Evolutionary conservation across 1,140 invertebrate genomes (phyloP).

Genomic region (Bicyclus anynana): DNA sequence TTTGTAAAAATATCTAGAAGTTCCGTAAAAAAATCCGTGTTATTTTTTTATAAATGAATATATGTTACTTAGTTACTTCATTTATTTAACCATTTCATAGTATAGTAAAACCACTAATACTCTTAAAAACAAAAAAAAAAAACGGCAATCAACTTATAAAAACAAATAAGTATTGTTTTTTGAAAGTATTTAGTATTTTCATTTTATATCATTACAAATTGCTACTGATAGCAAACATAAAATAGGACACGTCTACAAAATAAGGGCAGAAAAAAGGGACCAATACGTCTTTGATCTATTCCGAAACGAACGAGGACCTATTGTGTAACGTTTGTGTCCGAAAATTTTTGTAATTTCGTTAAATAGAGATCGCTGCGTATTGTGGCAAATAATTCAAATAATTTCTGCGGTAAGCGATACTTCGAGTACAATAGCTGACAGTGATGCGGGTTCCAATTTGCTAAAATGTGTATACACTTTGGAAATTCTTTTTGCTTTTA

Average conservation of each 20-base stretch:
- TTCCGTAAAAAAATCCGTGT: too few species aligned
- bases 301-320: conserved; percentile 25
- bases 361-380: conserved; percentile 58
- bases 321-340: conserved; percentile 29
- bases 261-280: conserved; percentile 1
- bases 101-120: too few species aligned
- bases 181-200: too few species aligned
- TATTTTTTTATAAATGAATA: too few species aligned
- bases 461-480: conserved; percentile 4
- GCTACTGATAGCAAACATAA: conserved; percentile 12
- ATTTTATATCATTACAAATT: too few species aligned
- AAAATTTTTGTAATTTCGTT: conserved; percentile 64
- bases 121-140: too few species aligned
- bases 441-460: conserved; percentile 39
- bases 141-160: too few species aligned
- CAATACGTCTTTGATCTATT: conserved; percentile 30
- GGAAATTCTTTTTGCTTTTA: background rate
- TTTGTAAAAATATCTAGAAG: too few species aligned
- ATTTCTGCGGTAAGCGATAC: conserved; percentile 71
- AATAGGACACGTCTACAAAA: background rate
- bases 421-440: conserved; percentile 52
- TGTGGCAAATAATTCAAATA: conserved; percentile 64
- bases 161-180: too few species aligned
- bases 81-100: too few species aligned
- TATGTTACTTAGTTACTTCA: too few species aligned